Evolutionary conservation across 2,888 invertebrate genomes (phyloP).

Genomic region (Andrena haemorrhoa): DNA sequence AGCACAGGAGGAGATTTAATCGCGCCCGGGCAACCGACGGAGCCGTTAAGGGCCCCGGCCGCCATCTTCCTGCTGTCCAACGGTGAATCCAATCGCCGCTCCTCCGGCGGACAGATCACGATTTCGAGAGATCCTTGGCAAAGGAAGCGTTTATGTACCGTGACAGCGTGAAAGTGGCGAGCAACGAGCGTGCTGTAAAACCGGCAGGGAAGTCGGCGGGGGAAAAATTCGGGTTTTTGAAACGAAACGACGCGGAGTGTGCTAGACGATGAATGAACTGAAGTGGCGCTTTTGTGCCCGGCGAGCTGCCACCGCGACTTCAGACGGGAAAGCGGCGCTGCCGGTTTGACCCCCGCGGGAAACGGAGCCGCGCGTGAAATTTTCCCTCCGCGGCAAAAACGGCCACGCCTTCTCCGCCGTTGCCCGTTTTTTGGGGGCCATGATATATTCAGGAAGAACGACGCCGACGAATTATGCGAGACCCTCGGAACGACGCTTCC

Average conservation of each 20-base stretch:
- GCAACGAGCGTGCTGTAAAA: conserved; percentile 27
- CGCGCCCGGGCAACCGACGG: neutral
- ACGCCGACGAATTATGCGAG: conserved; percentile 69
- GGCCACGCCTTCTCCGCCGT: conserved; percentile 2
- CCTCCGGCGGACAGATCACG: conserved; percentile 7
- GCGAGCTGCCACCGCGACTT: conserved; percentile 22
- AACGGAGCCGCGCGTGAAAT: conserved; percentile 1
- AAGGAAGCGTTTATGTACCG: conserved; percentile 52
- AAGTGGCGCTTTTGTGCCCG: conserved; percentile 53
- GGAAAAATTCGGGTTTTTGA: conserved; percentile 57
- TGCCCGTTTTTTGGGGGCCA: conserved; percentile 38
- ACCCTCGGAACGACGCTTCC: conserved; percentile 60
- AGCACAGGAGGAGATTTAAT: neutral
- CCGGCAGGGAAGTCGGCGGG: too few relatives aligned
- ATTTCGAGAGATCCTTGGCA: conserved; percentile 29
- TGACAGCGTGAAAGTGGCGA: conserved; percentile 56
- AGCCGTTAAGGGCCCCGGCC: neutral
- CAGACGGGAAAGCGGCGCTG: conserved; percentile 17
- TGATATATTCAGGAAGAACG: conserved; percentile 63
- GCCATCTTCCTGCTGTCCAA: neutral
- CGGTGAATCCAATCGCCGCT: neutral
- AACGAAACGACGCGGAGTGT: conserved; percentile 59
- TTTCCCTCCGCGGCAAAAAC: conserved; percentile 23
- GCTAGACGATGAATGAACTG: conserved; percentile 57
- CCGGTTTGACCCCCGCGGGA: conserved; percentile 23